Evolutionary conservation across 2,888 invertebrate species (phyloP).

Genomic region (Agriopis leucophaearia): DNA sequence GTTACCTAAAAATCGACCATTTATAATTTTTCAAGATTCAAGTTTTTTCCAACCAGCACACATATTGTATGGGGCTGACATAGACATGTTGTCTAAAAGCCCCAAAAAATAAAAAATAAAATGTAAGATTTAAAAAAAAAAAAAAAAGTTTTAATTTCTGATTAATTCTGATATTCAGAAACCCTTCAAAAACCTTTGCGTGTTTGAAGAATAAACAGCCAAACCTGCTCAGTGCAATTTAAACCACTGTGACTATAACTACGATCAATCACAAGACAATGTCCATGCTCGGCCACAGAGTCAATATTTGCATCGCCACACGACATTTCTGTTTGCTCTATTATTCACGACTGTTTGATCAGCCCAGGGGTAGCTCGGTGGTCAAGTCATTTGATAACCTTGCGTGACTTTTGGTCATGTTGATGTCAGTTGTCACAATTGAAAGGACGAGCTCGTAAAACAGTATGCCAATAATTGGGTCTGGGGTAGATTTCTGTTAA

Average conservation of each 20-base stretch:
- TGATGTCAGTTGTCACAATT: conserved; percentile 59
- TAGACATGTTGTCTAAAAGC: too few species aligned
- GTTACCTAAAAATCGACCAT: too few species aligned
- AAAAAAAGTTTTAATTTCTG: not conserved
- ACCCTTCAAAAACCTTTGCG: not conserved
- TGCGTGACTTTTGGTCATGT: conserved; percentile 69
- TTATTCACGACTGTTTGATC: conserved; percentile 81
- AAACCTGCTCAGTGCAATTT: conserved; percentile 31
- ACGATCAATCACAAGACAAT: conserved; percentile 82
- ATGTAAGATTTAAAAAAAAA: not conserved
- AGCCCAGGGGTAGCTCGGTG: conserved; percentile 54
- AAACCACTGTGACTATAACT: conserved; percentile 53
- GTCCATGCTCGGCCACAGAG: conserved; percentile 66
- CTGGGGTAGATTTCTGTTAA: conserved; percentile 53
- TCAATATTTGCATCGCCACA: conserved; percentile 81
- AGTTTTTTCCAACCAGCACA: too few species aligned
- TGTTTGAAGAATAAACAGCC: conserved; percentile 6
- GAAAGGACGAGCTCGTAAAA: conserved; percentile 52
- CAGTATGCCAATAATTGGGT: conserved; percentile 51
- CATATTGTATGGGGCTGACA: too few species aligned
- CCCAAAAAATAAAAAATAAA: too few species aligned
- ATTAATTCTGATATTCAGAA: not conserved
- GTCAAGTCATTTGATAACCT: conserved; percentile 48
- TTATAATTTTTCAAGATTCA: too few species aligned
- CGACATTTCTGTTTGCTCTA: conserved; percentile 77